These are phyloP conservation scores for Danaus plexippus DNA, from an alignment of 1,140 invertebrate species.

Conservation along the genomic window DNA sequence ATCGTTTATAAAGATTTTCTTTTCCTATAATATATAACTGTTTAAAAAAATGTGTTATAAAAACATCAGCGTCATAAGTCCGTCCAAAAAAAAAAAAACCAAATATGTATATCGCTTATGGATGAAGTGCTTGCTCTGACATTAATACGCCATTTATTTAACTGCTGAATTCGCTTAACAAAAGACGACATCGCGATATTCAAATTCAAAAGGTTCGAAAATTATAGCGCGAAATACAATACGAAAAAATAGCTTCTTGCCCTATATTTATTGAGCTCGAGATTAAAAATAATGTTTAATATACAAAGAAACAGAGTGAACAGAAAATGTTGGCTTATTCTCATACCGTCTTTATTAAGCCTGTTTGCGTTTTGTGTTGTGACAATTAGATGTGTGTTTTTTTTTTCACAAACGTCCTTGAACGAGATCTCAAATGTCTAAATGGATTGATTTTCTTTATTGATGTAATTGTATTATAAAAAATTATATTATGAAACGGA, in stretches of 20 bases:
- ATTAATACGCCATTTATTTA: conserved; percentile 15
- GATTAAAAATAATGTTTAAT: conserved; percentile 24
- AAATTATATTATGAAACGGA: conserved; percentile 9
- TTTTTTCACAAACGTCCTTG: no score
- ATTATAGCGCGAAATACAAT: conserved; percentile 21
- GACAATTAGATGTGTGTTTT: no score
- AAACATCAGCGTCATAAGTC: neutral
- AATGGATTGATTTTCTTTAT: no score
- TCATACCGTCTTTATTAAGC: no score
- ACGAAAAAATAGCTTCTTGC: conserved; percentile 25
- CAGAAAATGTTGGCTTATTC: conserved; percentile 6
- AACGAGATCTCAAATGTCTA: no score
- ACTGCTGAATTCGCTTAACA: conserved; percentile 20
- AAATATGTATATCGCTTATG: no score
- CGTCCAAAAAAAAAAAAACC: no score
- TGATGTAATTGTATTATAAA: neutral
- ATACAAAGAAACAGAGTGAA: conserved; percentile 14
- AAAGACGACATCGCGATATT: conserved; percentile 22
- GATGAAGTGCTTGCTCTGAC: conserved; percentile 7
- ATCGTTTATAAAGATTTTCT: no score
- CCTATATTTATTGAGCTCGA: conserved; percentile 28
- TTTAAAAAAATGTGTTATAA: neutral
- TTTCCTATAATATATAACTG: no score
- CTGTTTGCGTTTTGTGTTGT: no score
- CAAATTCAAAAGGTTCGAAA: conserved; percentile 22